Evolutionary conservation across 2,797 vertebrate species (phyloP).

Genomic region (Corythornis leucogaster): DNA sequence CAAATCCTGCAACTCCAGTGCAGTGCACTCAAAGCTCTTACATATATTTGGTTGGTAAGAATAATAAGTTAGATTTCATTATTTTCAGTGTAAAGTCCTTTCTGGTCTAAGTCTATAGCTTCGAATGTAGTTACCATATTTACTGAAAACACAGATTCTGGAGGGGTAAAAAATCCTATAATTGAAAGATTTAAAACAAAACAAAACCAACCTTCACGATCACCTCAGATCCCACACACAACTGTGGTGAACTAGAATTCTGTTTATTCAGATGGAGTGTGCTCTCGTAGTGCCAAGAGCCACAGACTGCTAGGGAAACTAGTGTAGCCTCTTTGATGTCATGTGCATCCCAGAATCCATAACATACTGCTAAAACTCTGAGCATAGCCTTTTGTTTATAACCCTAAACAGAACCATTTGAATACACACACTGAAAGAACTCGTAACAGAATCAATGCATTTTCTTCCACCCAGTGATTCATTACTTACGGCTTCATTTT

Average conservation of each 20-base stretch:
- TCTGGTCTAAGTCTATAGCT: neutral
- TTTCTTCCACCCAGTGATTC: slow-evolving; percentile 80
- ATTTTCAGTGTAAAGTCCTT: neutral
- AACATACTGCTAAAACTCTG: slow-evolving; percentile 64
- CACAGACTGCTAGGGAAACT: slow-evolving; percentile 86
- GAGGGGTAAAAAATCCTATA: neutral
- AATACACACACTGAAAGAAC: slow-evolving; percentile 75
- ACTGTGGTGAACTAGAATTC: slow-evolving; percentile 78
- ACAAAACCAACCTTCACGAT: slow-evolving; percentile 70
- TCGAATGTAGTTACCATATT: neutral
- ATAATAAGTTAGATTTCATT: neutral
- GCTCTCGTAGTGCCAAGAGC: slow-evolving; percentile 81
- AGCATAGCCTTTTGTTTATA: slow-evolving; percentile 78
- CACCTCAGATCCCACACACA: slow-evolving; percentile 80
- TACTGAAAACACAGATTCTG: neutral
- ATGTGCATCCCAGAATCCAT: slow-evolving; percentile 87
- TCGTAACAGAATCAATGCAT: slow-evolving; percentile 77
- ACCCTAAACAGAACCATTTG: slow-evolving; percentile 83
- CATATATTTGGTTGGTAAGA: neutral
- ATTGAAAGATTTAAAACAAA: neutral
- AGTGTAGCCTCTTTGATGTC: slow-evolving; percentile 90
- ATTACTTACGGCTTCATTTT: slow-evolving; percentile 80
- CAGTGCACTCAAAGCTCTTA: neutral
- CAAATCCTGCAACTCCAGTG: neutral
- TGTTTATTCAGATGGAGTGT: slow-evolving; percentile 90